These are phyloP conservation scores for Troides oblongomaculatus DNA, from an alignment of 2,888 invertebrate species.

Conservation along the genomic window DNA sequence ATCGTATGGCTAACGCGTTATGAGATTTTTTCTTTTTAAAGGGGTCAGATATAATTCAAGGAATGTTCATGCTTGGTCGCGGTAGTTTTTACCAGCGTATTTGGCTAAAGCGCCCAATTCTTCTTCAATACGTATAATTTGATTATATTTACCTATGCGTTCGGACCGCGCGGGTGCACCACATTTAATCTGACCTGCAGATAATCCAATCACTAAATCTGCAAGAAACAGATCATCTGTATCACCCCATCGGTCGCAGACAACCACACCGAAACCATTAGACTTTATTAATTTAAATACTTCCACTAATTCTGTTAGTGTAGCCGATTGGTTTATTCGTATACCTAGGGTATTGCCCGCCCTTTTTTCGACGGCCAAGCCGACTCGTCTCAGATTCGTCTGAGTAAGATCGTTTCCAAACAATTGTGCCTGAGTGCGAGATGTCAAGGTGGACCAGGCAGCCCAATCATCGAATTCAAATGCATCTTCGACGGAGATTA, in stretches of 20 bases:
- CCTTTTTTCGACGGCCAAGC: conserved; percentile 95
- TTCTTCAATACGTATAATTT: conserved; percentile 97
- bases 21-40: not conserved
- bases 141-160: conserved; percentile 98
- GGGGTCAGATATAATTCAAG: not conserved
- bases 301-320: conserved; percentile 96
- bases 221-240: conserved; percentile 99
- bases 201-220: conserved; percentile 97
- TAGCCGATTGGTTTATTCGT: conserved; percentile 98
- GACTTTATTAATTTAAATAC: conserved; percentile 95
- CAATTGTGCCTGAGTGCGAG: conserved; percentile 86
- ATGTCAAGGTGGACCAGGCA: conserved; percentile 91
- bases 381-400: conserved; percentile 91
- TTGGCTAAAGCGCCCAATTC: conserved; percentile 94
- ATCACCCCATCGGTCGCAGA: conserved; percentile 89
- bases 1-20: not conserved
- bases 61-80: conserved; percentile 76
- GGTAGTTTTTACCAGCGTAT: conserved; percentile 96
- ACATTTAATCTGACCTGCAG: conserved; percentile 98
- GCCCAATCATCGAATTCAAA: conserved; percentile 99
- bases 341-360: conserved; percentile 95
- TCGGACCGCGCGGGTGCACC: conserved; percentile 98
- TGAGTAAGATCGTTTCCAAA: conserved; percentile 98
- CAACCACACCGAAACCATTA: conserved; percentile 91
- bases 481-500: conserved; percentile 97